Evolutionary conservation across 2,797 vertebrate species (phyloP).

Genomic region (Catamblyrhynchus diadema): DNA sequence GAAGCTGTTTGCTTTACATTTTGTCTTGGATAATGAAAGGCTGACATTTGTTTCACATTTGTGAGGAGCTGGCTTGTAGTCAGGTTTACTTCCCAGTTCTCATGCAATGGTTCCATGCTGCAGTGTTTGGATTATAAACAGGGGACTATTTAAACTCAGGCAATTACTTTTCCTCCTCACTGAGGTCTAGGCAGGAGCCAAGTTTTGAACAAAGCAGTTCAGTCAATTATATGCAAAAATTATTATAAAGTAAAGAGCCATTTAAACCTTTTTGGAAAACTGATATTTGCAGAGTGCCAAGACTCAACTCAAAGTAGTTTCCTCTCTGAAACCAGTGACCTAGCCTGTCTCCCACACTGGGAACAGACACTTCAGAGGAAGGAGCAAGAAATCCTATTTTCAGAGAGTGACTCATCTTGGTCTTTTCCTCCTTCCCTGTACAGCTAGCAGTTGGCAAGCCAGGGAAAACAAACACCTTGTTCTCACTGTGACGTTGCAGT

Average conservation of each 20-base stretch:
- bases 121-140: slow-evolving; percentile 45
- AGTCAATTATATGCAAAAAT: slow-evolving; percentile 54
- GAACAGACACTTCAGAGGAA: neutral
- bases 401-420: neutral
- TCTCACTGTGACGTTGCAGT: neutral
- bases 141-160: slow-evolving; percentile 54
- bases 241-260: neutral
- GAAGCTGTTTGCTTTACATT: neutral
- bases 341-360: neutral
- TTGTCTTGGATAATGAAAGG: neutral
- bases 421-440: neutral
- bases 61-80: slow-evolving; percentile 31
- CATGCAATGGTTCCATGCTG: slow-evolving; percentile 24
- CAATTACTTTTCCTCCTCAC: slow-evolving; percentile 46
- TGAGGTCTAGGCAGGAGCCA: slow-evolving; percentile 39
- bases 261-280: slow-evolving; percentile 7
- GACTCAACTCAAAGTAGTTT: neutral
- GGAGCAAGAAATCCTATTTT: neutral
- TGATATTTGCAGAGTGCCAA: neutral
- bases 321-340: neutral
- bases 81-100: slow-evolving; percentile 52
- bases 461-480: slow-evolving; percentile 25
- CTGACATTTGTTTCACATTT: slow-evolving; percentile 65
- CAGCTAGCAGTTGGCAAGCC: neutral
- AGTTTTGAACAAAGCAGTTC: slow-evolving; percentile 53